Conservation (phyloP, 2,888 invertebrate species). For the Andrena marginata region DNA sequence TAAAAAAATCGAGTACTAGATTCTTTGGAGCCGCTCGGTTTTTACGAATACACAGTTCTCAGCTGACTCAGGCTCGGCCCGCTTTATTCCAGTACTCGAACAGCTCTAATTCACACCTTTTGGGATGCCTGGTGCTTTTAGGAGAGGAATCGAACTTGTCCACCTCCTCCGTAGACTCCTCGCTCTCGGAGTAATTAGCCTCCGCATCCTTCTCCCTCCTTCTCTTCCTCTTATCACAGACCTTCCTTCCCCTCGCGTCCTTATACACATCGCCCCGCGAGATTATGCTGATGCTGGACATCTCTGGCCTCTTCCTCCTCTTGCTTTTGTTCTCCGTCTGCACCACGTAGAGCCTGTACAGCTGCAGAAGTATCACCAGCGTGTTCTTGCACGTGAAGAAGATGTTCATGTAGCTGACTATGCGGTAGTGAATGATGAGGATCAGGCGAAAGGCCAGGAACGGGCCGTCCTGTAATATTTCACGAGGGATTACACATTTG, state of each 20-base stretch:
- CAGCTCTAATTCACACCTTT: constrained; percentile 58
- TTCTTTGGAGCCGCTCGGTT: too few relatives aligned
- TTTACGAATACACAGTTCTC: too few relatives aligned
- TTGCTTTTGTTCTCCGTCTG: constrained; percentile 88
- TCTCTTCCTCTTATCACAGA: constrained; percentile 66
- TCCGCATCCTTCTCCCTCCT: constrained; percentile 71
- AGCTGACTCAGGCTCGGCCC: too few relatives aligned
- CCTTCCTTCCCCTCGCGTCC: constrained; percentile 55
- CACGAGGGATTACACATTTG: background rate
- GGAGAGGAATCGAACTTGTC: constrained; percentile 77
- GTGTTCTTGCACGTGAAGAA: constrained; percentile 98
- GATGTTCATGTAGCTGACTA: constrained; percentile 97
- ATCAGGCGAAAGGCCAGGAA: constrained; percentile 94
- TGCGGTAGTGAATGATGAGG: constrained; percentile 94
- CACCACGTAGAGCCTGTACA: constrained; percentile 93
- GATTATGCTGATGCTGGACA: constrained; percentile 80
- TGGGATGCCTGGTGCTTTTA: constrained; percentile 49
- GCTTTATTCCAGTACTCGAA: too few relatives aligned
- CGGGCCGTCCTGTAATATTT: constrained; percentile 90
- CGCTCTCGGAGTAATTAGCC: constrained; percentile 73
- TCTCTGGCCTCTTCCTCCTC: constrained; percentile 78
- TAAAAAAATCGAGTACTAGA: too few relatives aligned
- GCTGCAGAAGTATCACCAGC: constrained; percentile 94
- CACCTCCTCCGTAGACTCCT: constrained; percentile 76
- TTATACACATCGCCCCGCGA: constrained; percentile 75